Base-by-base conservation (phyloP, 2,113 vertebrate species). In the Nycticebus coucang region DNA sequence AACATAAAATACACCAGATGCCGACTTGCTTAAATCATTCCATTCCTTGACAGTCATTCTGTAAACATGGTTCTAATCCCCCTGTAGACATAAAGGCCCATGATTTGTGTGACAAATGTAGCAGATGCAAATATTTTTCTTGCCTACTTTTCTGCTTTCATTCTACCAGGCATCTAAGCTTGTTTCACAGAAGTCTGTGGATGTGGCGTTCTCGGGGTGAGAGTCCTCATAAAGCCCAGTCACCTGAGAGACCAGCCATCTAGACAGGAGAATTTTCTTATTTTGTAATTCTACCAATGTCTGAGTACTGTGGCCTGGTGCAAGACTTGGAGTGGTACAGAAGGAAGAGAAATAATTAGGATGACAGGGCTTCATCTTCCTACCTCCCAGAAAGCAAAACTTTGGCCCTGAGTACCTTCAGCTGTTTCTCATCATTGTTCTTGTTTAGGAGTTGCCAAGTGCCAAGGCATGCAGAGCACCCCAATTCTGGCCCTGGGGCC, bases 1-100 rank as follows among this genome's bases (percentile, higher is more conserved):
- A 83, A 91, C 64, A 91, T 96, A 92, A 96, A 96, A 96, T 95
- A 95, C 96, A 89, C 72, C 93, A 94, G 94, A 96, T 96, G 91
- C 24, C 82, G 83, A 79, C 0, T 0, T 87, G 79, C 75, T 89
- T 89, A 96, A 96, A 96, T 95, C 93, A 96, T 86, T 78, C 66
- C 71, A 79, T 64, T 89, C 62, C 78, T 95, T 96, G 94, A 86
- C 88, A 96, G 82, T 93, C 87, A 86, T 89, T 93, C 79, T 83
- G 74, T 89, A 91, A 96, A 84, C 91, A 89, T 75, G 79, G 89
- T 93, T 96, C 93, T 75, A 59, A 94, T 94, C 69, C 95, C 79
- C 22, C 68, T 91, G 94, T 96, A 93, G 82, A 94, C 79, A 95
- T 78, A 95, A 96, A 89, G 72, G n/a, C 62, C 92, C 87, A 55